Evolutionary conservation across 2,797 vertebrate species (phyloP), one percentile per base, ranked within the genome.

Genomic region (Crenuchus spilurus): DNA sequence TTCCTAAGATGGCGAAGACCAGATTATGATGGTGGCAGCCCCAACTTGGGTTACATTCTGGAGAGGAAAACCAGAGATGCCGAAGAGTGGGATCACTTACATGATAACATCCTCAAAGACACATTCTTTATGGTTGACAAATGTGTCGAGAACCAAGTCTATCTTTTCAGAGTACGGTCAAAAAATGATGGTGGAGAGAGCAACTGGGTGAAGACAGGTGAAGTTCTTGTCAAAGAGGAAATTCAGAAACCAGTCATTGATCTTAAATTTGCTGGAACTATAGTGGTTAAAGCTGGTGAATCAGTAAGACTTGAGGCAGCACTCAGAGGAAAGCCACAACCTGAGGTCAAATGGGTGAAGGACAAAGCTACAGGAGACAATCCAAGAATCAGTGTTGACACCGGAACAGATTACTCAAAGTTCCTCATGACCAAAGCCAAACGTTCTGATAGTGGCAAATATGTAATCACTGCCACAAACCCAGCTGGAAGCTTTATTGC

Each of bases 141-240:
- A 82, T 95, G 95, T 77, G 51, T 88, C 30, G 98, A 99, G 90
- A 99, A 99, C 84, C 95, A 98, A 44, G 94, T 88, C 1, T 99
- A 99, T 84, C 92, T 94, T 57, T 95, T 91, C 87, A 94, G 96
- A 90, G 95, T 99, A 64, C 96, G 96, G 83, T 95, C 97, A 1
- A 94, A 95, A 84, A 98, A 97, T 81, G 98, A 98, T 82, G 97
- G 94, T 6, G 97, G 98, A 42, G 95, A 99, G 91, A 99, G 98
- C 83, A 89, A 88, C 80, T 99, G 97, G 97, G 98, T 99, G 52
- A 98, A 84, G 85, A 95, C 97, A 70, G 87, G 86, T 78, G 96
- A 99, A 84, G 89, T 98, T 78, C 81, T 98, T 83, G 97, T 99
- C 72, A 98, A 91, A 77, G 96, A 99, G 87, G 97, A 97, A 85